Evolutionary conservation across 2,113 vertebrate species (phyloP), one percentile per base, ranked within the genome.

Genomic region (Cheilinus undulatus): DNA sequence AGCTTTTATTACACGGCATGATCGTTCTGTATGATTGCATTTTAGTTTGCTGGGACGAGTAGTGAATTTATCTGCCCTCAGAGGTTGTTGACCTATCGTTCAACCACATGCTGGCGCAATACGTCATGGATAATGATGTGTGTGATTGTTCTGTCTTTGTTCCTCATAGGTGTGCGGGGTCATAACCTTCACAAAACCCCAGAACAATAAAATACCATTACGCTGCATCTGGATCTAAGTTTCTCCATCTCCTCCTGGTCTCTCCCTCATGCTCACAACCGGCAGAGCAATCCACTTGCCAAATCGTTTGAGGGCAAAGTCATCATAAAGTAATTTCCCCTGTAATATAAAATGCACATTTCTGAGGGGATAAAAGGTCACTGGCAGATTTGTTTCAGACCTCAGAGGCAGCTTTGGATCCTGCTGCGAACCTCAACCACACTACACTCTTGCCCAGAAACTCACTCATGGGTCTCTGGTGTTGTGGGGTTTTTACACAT

Each of bases 251-350:
- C 14, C n/a, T 28, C 73, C 62, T 19, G 14, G 26, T 36, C 28
- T 45, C 42, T 43, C 40, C 23, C 36, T 34, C 20, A 28, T 19
- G 19, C 40, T 17, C 46, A 60, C 23, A 71, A 46, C 45, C 4
- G 0, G 7, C 73, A 36, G 3, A 61, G 28, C 4, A 24, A 26
- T 64, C 46, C 50, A 11, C 34, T 22, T 0, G 58, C 65, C 77
- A 64, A 67, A 76, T 48, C 14, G n/a, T 78, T 84, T 78, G 27
- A 67, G 74, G 53, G 57, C 50, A 69, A 79, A 82, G 59, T 75
- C 38, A 73, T 75, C 58, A 76, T 66, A 52, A 57, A 82, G 77
- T 80, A 3, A 85, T 82, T 80, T 76, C 67, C 76, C 51, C 59
- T 27, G 40, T 68, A 43, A 78, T 76, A 73, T 75, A 76, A 80